These are phyloP conservation scores for Hydractinia symbiolongicarpus DNA, from an alignment of 30 jellyfish, hydroid and myxozoan genomes.

Conservation along the genomic window DNA sequence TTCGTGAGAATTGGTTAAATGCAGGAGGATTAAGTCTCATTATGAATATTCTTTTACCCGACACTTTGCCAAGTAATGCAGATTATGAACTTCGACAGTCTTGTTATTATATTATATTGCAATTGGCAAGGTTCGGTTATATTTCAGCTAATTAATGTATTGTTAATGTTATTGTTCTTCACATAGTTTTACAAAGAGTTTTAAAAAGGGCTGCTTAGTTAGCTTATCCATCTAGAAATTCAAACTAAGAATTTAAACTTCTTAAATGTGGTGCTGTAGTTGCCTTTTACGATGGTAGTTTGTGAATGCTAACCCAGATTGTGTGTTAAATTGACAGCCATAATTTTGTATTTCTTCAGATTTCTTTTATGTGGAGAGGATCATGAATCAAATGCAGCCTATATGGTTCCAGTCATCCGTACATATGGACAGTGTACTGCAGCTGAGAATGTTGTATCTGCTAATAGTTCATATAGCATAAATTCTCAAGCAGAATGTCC, in stretches of 20 bases:
- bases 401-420: constrained; percentile 12
- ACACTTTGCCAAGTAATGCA: constrained; percentile 69
- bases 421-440: constrained; percentile 30
- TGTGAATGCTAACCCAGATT: too few relatives aligned
- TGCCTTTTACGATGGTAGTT: background rate
- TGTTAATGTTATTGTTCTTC: background rate
- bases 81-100: constrained; percentile 92
- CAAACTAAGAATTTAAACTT: background rate
- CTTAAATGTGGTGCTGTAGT: background rate
- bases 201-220: background rate
- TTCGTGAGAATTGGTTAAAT: constrained; percentile 77
- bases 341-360: constrained; percentile 21
- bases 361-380: constrained; percentile 78
- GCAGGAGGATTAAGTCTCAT: constrained; percentile 93
- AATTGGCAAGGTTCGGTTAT: constrained; percentile 72
- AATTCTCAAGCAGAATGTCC: constrained; percentile 23
- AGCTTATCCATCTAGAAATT: background rate
- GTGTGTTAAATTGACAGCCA: background rate
- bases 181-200: background rate
- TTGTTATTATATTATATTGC: constrained; percentile 81
- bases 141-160: background rate
- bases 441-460: constrained; percentile 12
- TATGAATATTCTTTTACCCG: constrained; percentile 77
- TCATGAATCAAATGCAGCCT: background rate
- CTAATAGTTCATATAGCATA: constrained; percentile 12